Percentiles rank a stretch among this genome's conserved stretches.
Conservation (phyloP, 2,113 vertebrate species). For the Phainopepla nitens region DNA sequence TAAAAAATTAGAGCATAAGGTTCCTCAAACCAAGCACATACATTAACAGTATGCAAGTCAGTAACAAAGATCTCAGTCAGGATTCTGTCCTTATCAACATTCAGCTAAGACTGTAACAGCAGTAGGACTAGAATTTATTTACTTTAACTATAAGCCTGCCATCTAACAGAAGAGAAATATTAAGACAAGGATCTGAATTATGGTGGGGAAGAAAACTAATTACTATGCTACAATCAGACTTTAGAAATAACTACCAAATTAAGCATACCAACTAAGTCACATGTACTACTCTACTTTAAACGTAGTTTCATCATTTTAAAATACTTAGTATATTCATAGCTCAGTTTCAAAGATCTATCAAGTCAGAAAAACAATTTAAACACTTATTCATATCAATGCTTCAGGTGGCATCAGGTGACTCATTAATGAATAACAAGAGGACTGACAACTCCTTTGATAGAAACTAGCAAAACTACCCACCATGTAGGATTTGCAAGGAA, state of each 20-base stretch:
- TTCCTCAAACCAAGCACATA: background rate
- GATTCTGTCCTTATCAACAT: background rate
- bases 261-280: background rate
- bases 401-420: background rate
- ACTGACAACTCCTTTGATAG: background rate
- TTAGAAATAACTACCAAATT: background rate
- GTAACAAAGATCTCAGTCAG: background rate
- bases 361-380: background rate
- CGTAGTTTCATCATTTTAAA: background rate
- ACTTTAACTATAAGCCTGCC: background rate
- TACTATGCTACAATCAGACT: background rate
- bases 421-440: background rate
- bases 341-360: background rate
- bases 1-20: background rate
- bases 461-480: background rate
- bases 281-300: background rate
- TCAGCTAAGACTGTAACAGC: background rate
- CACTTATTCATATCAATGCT: background rate
- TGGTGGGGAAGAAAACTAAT: accelerated
- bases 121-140: background rate
- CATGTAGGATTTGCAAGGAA: background rate
- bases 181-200: background rate
- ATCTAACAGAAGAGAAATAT: background rate
- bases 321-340: background rate
- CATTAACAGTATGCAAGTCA: background rate